Percentiles rank a stretch among this genome's conserved stretches.
phyloP scores from a whole-genome alignment of 2,888 invertebrate species.

The Merodon equestris region DNA sequence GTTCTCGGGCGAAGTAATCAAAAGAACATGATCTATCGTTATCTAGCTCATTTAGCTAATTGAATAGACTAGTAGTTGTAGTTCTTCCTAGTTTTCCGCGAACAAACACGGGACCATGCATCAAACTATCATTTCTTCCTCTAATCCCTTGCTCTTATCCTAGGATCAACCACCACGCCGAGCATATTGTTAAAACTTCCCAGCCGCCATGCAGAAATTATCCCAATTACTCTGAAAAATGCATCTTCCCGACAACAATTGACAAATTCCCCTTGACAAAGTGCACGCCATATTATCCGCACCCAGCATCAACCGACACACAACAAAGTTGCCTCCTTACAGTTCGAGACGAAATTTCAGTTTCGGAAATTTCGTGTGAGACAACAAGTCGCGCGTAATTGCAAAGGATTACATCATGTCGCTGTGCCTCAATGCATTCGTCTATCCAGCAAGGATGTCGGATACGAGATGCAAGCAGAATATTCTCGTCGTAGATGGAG shows the following conservation, averaged over 20 bases:
- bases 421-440: constrained; percentile 20
- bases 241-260: constrained; percentile 13
- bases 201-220: constrained; percentile 5
- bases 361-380: constrained; percentile 1
- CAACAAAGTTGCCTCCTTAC: constrained; percentile 30
- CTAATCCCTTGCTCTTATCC: too few relatives aligned
- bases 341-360: constrained; percentile 37
- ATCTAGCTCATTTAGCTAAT: too few relatives aligned
- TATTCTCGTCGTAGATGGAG: too few relatives aligned
- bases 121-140: too few relatives aligned
- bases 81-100: too few relatives aligned
- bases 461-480: constrained; percentile 20
- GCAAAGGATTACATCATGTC: constrained; percentile 60
- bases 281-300: constrained; percentile 3
- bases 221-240: constrained; percentile 37
- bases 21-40: too few relatives aligned
- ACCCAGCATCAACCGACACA: background rate
- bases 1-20: too few relatives aligned
- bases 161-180: too few relatives aligned
- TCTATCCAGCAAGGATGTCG: constrained; percentile 17
- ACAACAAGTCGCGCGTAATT: constrained; percentile 65
- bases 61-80: too few relatives aligned
- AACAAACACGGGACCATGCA: too few relatives aligned
- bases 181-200: too few relatives aligned
- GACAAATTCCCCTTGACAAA: constrained; percentile 9